Conservation (phyloP, 2,888 invertebrate species). For the Ormyrus pomaceus region DNA sequence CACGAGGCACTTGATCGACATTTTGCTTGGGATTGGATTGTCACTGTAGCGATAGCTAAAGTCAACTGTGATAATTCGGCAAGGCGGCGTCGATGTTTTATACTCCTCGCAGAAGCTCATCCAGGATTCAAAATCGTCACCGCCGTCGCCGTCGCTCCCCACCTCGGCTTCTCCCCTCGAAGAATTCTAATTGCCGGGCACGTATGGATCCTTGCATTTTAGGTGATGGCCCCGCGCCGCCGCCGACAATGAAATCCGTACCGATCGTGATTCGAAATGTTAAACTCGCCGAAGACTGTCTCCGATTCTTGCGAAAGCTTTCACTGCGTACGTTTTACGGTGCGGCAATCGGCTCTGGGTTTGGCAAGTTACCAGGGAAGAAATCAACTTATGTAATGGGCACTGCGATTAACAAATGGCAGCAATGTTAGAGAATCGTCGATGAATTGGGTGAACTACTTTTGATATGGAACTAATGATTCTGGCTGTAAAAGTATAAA, state of each 20-base stretch:
- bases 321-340: too few relatives aligned
- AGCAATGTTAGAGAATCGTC: too few relatives aligned
- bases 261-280: conserved; percentile 56
- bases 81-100: conserved; percentile 64
- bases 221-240: conserved; percentile 7
- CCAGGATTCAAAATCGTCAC: conserved; percentile 41
- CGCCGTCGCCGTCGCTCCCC: conserved; percentile 35
- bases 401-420: too few relatives aligned
- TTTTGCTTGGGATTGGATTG: conserved; percentile 63
- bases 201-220: conserved; percentile 22
- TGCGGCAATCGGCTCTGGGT: too few relatives aligned
- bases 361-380: too few relatives aligned
- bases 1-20: conserved; percentile 70
- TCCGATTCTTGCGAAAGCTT: too few relatives aligned
- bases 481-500: too few relatives aligned
- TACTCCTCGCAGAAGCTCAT: conserved; percentile 60
- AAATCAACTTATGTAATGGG: too few relatives aligned
- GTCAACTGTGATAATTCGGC: conserved; percentile 66
- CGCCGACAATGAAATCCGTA: conserved; percentile 55
- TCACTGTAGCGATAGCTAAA: conserved; percentile 56
- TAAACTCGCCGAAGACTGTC: too few relatives aligned
- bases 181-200: neutral
- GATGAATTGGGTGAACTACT: too few relatives aligned
- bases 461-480: too few relatives aligned
- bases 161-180: neutral